Conservation (phyloP, 1,140 invertebrate genomes). For the Calycopis cecrops region DNA sequence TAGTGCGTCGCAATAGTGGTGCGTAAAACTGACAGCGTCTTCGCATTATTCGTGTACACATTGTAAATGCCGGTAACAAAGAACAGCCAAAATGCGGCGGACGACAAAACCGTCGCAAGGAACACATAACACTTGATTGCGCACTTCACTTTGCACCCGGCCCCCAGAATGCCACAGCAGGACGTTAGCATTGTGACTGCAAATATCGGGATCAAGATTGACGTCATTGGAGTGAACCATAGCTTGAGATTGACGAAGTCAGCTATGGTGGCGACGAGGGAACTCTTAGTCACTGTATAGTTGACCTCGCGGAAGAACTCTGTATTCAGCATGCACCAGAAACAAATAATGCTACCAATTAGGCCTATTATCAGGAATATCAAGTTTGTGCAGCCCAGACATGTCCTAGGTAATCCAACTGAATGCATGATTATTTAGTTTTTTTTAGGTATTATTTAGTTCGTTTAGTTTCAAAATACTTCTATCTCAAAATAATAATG, state of each 20-base stretch:
- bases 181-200: constrained; percentile 49
- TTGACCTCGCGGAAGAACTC: constrained; percentile 59
- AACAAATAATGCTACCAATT: constrained; percentile 41
- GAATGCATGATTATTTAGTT: constrained; percentile 49
- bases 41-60: constrained; percentile 48
- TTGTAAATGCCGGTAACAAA: constrained; percentile 55
- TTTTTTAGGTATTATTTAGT: no score
- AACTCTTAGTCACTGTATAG: constrained; percentile 50
- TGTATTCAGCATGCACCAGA: constrained; percentile 57
- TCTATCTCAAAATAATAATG: constrained; percentile 7
- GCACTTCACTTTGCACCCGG: constrained; percentile 56
- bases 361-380: constrained; percentile 49
- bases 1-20: constrained; percentile 39
- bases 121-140: constrained; percentile 60
- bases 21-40: constrained; percentile 37
- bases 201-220: constrained; percentile 43
- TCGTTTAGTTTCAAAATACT: no score
- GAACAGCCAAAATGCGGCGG: constrained; percentile 47
- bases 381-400: constrained; percentile 59
- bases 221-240: constrained; percentile 51
- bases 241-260: constrained; percentile 54
- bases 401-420: constrained; percentile 52
- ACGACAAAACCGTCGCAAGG: constrained; percentile 41
- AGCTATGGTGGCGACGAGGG: constrained; percentile 38
- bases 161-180: constrained; percentile 56